These are phyloP conservation scores for Lamprotornis superbus DNA, from an alignment of 2,113 vertebrate genomes.

Conservation along the genomic window DNA sequence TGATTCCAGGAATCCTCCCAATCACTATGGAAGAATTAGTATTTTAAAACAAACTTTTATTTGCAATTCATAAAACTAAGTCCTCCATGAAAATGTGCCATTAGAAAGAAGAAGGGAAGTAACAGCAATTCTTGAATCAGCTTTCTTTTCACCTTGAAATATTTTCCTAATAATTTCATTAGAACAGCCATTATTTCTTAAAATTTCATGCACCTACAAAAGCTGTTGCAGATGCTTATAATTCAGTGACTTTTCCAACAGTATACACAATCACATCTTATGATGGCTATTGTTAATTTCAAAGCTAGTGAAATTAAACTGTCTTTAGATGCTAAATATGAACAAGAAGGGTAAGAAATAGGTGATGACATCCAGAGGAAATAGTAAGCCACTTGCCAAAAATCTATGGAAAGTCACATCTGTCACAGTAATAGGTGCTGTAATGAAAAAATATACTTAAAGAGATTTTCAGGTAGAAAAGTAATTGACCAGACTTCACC, in stretches of 20 bases:
- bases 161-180: background rate
- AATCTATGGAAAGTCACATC: background rate
- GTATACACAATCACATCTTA: background rate
- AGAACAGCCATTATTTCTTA: background rate
- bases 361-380: background rate
- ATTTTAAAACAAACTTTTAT: background rate
- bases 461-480: slow-evolving; percentile 27
- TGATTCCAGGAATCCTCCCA: background rate
- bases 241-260: background rate
- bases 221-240: background rate
- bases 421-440: background rate
- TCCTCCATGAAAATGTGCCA: background rate
- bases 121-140: background rate
- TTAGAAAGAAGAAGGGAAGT: background rate
- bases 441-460: slow-evolving; percentile 27
- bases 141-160: background rate
- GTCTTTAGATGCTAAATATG: background rate
- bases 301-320: background rate
- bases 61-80: background rate
- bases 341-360: background rate
- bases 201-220: background rate
- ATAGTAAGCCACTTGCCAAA: background rate
- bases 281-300: background rate
- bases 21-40: background rate
- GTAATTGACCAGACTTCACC: slow-evolving; percentile 21